These are phyloP conservation scores for Calliscelio sp. DNA, from an alignment of 2,888 invertebrate genomes.

Conservation along the genomic window DNA sequence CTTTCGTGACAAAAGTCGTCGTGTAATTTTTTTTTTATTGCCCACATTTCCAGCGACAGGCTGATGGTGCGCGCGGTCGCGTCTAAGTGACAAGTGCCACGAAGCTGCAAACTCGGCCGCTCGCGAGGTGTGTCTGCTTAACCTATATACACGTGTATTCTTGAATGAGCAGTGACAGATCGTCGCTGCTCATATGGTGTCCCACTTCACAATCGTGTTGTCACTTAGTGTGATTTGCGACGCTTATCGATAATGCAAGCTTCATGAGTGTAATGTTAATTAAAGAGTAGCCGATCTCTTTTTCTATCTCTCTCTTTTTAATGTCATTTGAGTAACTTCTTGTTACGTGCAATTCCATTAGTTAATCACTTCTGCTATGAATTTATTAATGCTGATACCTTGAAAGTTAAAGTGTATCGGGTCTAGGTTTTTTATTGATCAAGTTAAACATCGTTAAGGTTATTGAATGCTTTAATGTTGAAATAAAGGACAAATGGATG, in stretches of 20 bases:
- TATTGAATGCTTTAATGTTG: too few species aligned
- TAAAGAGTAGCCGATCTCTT: too few species aligned
- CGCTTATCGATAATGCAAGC: too few species aligned
- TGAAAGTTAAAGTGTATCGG: not conserved
- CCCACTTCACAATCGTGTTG: conserved; percentile 8
- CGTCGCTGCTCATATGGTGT: conserved; percentile 31
- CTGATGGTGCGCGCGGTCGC: conserved; percentile 25
- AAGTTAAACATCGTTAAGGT: too few species aligned
- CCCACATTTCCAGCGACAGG: conserved; percentile 10
- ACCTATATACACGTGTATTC: conserved; percentile 65
- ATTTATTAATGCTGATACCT: not conserved
- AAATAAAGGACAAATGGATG: too few species aligned
- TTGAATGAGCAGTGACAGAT: conserved; percentile 44
- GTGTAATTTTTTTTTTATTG: conserved; percentile 28
- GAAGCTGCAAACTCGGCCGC: conserved; percentile 39
- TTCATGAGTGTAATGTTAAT: not conserved
- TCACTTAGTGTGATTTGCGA: not conserved
- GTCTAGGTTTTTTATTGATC: not conserved
- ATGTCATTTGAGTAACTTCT: conserved; percentile 2
- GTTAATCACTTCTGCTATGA: not conserved
- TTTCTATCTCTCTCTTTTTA: too few species aligned
- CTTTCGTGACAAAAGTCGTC: conserved; percentile 28
- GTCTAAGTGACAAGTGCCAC: conserved; percentile 53
- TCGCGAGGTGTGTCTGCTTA: conserved; percentile 67
- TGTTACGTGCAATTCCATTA: not conserved